Evolutionary conservation across 2,797 vertebrate genomes (phyloP).

Genomic region (Steatocranus sp.): DNA sequence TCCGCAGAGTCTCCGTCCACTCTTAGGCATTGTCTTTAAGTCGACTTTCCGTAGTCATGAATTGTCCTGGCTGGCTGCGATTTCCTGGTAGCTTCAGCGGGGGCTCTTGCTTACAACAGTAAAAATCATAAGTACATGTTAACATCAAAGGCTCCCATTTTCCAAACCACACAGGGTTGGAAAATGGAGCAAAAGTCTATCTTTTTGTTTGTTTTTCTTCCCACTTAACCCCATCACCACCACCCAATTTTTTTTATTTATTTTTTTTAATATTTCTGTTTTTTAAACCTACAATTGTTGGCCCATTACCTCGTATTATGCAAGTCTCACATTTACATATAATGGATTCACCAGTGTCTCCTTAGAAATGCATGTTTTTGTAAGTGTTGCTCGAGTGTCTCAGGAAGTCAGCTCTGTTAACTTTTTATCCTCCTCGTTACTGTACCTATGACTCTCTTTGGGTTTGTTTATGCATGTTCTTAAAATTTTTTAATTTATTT

Average conservation of each 20-base stretch:
- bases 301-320: slow-evolving; percentile 6
- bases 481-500: not conserved
- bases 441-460: not conserved
- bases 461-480: not conserved
- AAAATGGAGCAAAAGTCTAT: slow-evolving; percentile 17
- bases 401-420: not conserved
- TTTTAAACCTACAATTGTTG: not conserved
- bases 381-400: not conserved
- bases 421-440: not conserved
- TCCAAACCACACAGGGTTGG: slow-evolving; percentile 3
- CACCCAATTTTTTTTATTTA: not conserved
- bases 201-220: slow-evolving; percentile 27
- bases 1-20: slow-evolving; percentile 7
- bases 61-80: slow-evolving; percentile 24
- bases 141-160: slow-evolving; percentile 30
- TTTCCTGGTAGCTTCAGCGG: slow-evolving; percentile 23
- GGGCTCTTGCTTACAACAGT: not conserved
- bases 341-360: not conserved
- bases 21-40: not conserved
- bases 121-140: slow-evolving; percentile 21
- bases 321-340: not conserved
- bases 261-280: not conserved
- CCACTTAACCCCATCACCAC: not conserved
- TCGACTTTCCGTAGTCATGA: not conserved
- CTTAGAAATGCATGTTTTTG: not conserved